phyloP scores from a whole-genome alignment of 37 sponge, comb jelly and placozoan genomes.

The Ephydatia muelleri region DNA sequence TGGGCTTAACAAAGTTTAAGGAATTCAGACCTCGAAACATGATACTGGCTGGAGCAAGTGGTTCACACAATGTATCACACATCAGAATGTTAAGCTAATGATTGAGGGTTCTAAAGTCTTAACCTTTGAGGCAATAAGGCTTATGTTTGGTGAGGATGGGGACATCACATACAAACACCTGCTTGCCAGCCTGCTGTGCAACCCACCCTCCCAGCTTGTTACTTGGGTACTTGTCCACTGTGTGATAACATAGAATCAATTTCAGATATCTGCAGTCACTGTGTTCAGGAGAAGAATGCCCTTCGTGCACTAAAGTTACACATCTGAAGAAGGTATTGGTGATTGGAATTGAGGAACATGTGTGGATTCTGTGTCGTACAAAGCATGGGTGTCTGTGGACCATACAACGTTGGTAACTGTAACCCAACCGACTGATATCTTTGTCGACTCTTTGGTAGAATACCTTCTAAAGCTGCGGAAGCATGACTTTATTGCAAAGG shows the following conservation, averaged over 20 bases:
- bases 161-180: conserved; percentile 10
- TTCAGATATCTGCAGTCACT: not conserved
- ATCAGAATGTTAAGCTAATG: too few relatives aligned
- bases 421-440: too few relatives aligned
- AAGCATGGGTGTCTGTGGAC: conserved; percentile 23
- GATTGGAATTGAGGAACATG: conserved; percentile 4
- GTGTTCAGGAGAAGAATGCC: too few relatives aligned
- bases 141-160: not conserved
- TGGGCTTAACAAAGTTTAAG: too few relatives aligned
- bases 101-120: too few relatives aligned
- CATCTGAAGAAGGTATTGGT: conserved; percentile 9
- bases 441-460: conserved; percentile 21
- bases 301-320: too few relatives aligned
- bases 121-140: not conserved
- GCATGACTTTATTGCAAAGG: conserved; percentile 26
- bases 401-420: conserved; percentile 19
- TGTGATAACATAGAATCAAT: not conserved
- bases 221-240: conserved; percentile 4
- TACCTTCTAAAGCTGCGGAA: too few relatives aligned
- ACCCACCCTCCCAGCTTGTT: conserved; percentile 31
- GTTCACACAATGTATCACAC: too few relatives aligned
- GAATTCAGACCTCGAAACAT: too few relatives aligned
- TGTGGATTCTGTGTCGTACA: not conserved
- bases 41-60: too few relatives aligned
- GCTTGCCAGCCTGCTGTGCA: conserved; percentile 12